Evolutionary conservation across 1,140 invertebrate species (phyloP).

Genomic region (Drosophila yakuba): DNA sequence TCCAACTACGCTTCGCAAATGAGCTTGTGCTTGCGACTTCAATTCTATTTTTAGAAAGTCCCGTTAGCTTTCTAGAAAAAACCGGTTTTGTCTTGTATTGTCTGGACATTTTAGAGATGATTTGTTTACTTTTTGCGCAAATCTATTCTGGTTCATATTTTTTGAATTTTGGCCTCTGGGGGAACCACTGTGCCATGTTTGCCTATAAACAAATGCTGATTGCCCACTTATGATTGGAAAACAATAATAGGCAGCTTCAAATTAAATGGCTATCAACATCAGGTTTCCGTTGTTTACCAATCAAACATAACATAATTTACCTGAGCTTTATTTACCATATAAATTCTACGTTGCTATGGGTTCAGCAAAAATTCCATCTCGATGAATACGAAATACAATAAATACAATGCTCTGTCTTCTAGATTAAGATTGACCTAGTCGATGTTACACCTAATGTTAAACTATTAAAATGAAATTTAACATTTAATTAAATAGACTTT

Average conservation of each 20-base stretch:
- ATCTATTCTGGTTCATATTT: too few relatives aligned
- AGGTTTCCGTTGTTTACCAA: slow-evolving; percentile 53
- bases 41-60: too few relatives aligned
- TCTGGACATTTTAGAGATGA: too few relatives aligned
- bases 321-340: slow-evolving; percentile 24
- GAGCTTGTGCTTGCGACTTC: too few relatives aligned
- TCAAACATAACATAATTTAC: slow-evolving; percentile 36
- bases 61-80: too few relatives aligned
- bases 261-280: slow-evolving; percentile 40
- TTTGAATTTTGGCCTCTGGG: too few relatives aligned
- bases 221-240: slow-evolving; percentile 42
- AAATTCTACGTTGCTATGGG: slow-evolving; percentile 12
- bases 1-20: too few relatives aligned
- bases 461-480: not conserved
- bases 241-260: slow-evolving; percentile 10
- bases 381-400: slow-evolving; percentile 3
- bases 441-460: too few relatives aligned
- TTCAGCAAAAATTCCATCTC: slow-evolving; percentile 7
- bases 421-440: not conserved
- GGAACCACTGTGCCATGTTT: too few relatives aligned
- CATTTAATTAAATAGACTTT: not conserved
- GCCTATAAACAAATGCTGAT: slow-evolving; percentile 17
- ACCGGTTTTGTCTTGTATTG: too few relatives aligned
- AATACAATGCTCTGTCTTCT: not conserved
- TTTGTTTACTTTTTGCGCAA: too few relatives aligned